Percentiles rank a stretch among this genome's conserved stretches.
These are phyloP conservation scores for Paedocypris micromegethes DNA, from an alignment of 2,797 vertebrate genomes.

Conservation along the genomic window DNA sequence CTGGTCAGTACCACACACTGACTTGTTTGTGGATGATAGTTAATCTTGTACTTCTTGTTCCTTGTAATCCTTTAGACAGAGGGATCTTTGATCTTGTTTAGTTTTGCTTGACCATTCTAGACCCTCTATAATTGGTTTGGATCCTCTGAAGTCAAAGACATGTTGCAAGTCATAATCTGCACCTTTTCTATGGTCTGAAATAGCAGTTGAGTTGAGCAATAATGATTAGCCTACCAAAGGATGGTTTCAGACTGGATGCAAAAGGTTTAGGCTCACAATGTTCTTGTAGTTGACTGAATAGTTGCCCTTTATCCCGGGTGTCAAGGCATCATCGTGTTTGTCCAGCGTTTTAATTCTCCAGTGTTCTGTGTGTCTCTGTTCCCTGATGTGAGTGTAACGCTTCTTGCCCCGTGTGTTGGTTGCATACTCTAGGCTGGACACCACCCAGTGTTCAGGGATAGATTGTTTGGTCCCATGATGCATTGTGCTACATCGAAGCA, in stretches of 20 bases:
- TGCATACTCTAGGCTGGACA: background rate
- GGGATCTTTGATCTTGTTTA: too few species aligned
- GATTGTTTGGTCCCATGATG: too few species aligned
- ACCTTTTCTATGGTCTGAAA: too few species aligned
- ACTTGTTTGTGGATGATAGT: too few species aligned
- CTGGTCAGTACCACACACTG: too few species aligned
- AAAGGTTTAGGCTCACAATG: slow-evolving; percentile 42
- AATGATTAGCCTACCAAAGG: background rate
- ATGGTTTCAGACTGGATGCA: slow-evolving; percentile 20
- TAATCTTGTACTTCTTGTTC: too few species aligned
- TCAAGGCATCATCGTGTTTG: slow-evolving; percentile 28
- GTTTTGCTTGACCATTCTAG: too few species aligned
- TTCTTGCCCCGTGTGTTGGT: background rate
- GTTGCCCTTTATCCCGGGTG: slow-evolving; percentile 3
- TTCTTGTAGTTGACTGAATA: slow-evolving; percentile 8
- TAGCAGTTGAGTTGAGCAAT: background rate
- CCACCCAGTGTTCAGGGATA: background rate
- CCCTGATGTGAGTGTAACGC: background rate
- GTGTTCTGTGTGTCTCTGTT: slow-evolving; percentile 1
- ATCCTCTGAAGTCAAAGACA: too few species aligned
- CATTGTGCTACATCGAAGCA: too few species aligned
- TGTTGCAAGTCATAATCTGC: too few species aligned
- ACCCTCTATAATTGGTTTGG: too few species aligned
- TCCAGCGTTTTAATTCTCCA: slow-evolving; percentile 40
- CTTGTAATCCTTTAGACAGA: too few species aligned